Evolutionary conservation across 92 coral and sea anemone genomes (phyloP).

Genomic region (Porites lobata): DNA sequence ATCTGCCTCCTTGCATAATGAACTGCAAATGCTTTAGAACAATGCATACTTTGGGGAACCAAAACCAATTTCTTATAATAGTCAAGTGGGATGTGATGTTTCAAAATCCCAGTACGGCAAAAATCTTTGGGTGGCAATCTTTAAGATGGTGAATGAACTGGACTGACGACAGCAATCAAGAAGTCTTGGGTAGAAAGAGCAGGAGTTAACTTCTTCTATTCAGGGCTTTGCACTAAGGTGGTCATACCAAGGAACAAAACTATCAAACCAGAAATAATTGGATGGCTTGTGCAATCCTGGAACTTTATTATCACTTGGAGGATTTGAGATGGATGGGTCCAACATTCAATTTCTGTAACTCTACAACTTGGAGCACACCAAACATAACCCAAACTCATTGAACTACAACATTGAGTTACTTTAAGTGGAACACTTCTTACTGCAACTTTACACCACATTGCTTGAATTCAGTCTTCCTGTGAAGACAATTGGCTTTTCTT

Average conservation of each 20-base stretch:
- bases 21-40: slow-evolving; percentile 22
- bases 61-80: not conserved
- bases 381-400: not conserved
- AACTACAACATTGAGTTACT: not conserved
- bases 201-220: no score
- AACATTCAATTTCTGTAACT: not conserved
- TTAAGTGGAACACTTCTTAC: not conserved
- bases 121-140: not conserved
- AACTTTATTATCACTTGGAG: slow-evolving; percentile 31
- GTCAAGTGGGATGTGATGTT: not conserved
- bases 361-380: slow-evolving; percentile 2
- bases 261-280: not conserved
- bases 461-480: slow-evolving; percentile 7
- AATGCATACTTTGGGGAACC: slow-evolving; percentile 19
- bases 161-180: not conserved
- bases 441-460: not conserved
- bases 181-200: no score
- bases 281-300: slow-evolving; percentile 5
- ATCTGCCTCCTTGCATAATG: not conserved
- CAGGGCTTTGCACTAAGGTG: not conserved
- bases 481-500: not conserved
- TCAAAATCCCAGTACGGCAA: not conserved
- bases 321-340: not conserved
- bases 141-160: not conserved
- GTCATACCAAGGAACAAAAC: not conserved